A percentile compares a stretch with the other conserved stretches of the same genome.
Conservation (phyloP, 2,113 vertebrate species). For the Riparia riparia region DNA sequence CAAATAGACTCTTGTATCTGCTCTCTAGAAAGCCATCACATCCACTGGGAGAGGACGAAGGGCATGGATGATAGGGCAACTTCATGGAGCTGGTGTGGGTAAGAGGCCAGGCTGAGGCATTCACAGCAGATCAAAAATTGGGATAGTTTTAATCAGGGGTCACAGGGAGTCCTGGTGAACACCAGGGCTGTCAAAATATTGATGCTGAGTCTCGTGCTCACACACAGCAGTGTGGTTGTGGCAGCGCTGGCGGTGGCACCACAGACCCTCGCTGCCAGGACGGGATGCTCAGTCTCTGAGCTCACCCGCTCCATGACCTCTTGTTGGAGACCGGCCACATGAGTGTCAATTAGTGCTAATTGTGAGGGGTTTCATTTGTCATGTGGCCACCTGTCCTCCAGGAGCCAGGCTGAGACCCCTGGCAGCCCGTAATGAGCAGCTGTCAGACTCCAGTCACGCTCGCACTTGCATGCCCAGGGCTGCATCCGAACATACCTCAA, state of each 20-base stretch:
- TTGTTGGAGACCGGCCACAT: neutral
- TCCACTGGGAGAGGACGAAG: neutral
- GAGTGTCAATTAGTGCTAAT: slow-evolving; percentile 70
- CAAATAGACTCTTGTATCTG: neutral
- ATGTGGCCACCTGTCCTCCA: slow-evolving; percentile 52
- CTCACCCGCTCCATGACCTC: neutral
- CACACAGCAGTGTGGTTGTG: fast-evolving
- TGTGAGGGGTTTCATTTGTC: neutral
- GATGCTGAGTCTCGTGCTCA: neutral
- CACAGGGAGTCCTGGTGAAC: neutral
- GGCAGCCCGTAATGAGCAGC: slow-evolving; percentile 56
- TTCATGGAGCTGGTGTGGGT: neutral
- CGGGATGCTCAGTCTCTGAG: neutral
- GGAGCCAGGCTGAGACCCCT: slow-evolving; percentile 3
- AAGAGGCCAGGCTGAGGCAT: neutral
- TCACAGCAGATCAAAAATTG: neutral
- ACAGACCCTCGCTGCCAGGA: neutral
- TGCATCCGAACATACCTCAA: neutral
- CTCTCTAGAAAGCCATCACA: neutral
- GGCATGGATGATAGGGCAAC: neutral
- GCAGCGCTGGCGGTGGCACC: neutral
- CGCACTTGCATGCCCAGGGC: fast-evolving
- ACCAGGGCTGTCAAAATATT: neutral
- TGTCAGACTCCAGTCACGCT: neutral
- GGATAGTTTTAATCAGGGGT: neutral